Conservation (phyloP, 2,888 invertebrate genomes). For the Leucozona laternaria region DNA sequence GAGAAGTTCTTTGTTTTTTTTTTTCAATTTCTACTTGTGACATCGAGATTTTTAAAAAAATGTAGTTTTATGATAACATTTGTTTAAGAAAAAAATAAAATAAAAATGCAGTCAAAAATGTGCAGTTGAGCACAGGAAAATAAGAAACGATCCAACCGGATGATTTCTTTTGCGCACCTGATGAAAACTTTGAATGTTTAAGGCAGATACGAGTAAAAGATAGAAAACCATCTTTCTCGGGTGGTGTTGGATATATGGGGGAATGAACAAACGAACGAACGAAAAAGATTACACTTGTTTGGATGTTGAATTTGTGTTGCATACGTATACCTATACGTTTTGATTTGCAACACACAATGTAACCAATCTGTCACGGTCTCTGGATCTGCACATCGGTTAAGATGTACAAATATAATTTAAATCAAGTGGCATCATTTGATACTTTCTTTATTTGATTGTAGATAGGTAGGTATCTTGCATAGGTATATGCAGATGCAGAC, state of each 20-base stretch:
- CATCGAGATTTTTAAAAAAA: conserved; percentile 58
- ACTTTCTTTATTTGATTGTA: conserved; percentile 54
- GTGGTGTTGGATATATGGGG: conserved; percentile 21
- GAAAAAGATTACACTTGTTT: conserved; percentile 49
- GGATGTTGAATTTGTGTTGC: conserved; percentile 7
- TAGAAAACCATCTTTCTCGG: conserved; percentile 35
- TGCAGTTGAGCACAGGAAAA: conserved; percentile 48
- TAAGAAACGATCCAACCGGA: conserved; percentile 54
- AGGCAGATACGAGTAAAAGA: conserved; percentile 19
- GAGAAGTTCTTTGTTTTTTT: conserved; percentile 23
- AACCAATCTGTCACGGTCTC: conserved; percentile 54
- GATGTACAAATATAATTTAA: conserved; percentile 50
- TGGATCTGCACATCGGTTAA: conserved; percentile 38
- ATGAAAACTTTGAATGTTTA: conserved; percentile 58
- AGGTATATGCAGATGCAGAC: background rate
- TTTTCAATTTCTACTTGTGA: conserved; percentile 42
- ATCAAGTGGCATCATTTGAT: conserved; percentile 45
- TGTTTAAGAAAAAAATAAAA: conserved; percentile 40
- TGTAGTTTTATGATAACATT: conserved; percentile 65
- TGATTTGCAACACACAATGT: conserved; percentile 42
- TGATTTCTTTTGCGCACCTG: conserved; percentile 66
- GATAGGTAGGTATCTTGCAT: background rate
- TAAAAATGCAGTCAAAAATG: conserved; percentile 9
- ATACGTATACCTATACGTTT: background rate
- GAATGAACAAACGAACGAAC: conserved; percentile 20